A percentile compares a stretch with the other conserved stretches of the same genome.
Conservation (phyloP, 2,797 vertebrate species). For the Nannoperca australis region DNA sequence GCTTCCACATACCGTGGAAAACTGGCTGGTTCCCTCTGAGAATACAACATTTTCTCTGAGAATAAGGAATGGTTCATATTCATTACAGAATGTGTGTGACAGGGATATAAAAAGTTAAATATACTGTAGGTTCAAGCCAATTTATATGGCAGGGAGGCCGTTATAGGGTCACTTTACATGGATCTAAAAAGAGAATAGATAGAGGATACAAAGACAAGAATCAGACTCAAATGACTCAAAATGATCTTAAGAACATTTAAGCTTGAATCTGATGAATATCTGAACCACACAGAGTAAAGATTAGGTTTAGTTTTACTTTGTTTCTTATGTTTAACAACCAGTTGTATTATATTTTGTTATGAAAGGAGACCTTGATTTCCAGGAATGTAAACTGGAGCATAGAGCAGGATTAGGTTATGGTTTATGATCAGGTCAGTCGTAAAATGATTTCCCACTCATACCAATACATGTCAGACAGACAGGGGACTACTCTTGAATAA, state of each 20-base stretch:
- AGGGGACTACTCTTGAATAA: slow-evolving; percentile 40
- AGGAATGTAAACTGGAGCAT: slow-evolving; percentile 33
- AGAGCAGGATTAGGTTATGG: slow-evolving; percentile 44
- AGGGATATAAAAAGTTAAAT: slow-evolving; percentile 32
- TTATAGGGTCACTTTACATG: background rate
- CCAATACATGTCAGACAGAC: slow-evolving; percentile 67
- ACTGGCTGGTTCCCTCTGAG: slow-evolving; percentile 15
- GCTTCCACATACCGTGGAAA: slow-evolving; percentile 23
- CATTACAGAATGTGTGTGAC: slow-evolving; percentile 34
- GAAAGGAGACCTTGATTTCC: background rate
- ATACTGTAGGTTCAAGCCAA: slow-evolving; percentile 19
- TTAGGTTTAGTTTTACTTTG: slow-evolving; percentile 2
- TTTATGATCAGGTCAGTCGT: slow-evolving; percentile 64
- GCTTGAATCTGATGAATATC: background rate
- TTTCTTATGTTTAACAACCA: slow-evolving; percentile 2
- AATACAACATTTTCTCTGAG: slow-evolving; percentile 16
- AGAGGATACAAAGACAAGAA: background rate
- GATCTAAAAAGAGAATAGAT: background rate
- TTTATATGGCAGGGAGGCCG: slow-evolving; percentile 13
- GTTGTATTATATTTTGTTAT: slow-evolving; percentile 32
- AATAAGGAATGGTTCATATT: slow-evolving; percentile 10
- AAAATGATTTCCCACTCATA: slow-evolving; percentile 62
- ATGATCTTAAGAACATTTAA: slow-evolving; percentile 9
- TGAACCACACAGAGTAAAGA: background rate
- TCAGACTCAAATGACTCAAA: no score